Conservation (phyloP, 2,888 invertebrate genomes). For the Autographa pulchrina region DNA sequence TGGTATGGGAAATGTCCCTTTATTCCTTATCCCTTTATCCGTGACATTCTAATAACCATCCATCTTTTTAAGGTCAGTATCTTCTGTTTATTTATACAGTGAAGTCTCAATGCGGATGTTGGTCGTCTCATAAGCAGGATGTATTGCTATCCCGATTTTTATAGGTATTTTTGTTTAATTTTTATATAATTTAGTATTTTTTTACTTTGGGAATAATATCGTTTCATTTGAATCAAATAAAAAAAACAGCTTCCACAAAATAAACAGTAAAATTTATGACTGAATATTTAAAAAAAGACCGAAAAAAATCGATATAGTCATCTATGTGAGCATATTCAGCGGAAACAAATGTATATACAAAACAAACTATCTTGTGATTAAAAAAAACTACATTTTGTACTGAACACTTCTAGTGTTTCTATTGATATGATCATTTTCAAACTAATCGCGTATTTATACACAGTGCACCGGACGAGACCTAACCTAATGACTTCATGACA, state of each 20-base stretch:
- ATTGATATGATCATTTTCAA: neutral
- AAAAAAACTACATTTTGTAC: neutral
- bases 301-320: no score
- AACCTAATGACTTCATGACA: conserved; percentile 2
- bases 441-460: neutral
- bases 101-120: neutral
- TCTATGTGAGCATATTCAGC: no score
- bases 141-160: neutral
- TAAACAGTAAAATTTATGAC: no score
- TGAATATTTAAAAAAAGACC: no score
- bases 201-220: no score
- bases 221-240: no score
- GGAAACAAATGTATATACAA: no score
- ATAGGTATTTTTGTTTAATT: no score
- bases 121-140: conserved; percentile 1
- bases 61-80: neutral
- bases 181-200: no score
- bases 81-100: neutral
- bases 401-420: neutral
- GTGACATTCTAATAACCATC: neutral
- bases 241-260: no score
- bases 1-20: neutral
- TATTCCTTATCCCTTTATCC: neutral
- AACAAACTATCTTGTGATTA: no score
- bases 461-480: neutral